A percentile compares a stretch with the other conserved stretches of the same genome.
These are phyloP conservation scores for Drosophila repleta DNA, from an alignment of 1,140 invertebrate genomes.

Conservation along the genomic window DNA sequence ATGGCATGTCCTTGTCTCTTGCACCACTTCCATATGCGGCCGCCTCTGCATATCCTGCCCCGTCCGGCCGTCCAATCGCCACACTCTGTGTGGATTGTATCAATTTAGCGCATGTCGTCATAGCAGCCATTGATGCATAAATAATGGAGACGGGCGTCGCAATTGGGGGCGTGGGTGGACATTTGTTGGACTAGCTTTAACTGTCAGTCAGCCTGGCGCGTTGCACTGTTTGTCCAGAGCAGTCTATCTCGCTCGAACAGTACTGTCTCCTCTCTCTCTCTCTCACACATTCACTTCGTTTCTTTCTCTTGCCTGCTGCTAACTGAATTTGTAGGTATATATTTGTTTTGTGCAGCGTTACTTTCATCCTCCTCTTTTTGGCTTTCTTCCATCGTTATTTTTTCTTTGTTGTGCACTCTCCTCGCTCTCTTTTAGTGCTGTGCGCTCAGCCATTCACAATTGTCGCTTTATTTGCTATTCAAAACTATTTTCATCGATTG, in stretches of 20 bases:
- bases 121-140: conserved; percentile 81
- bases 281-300: background rate
- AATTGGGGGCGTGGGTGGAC: conserved; percentile 13
- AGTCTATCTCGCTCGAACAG: conserved; percentile 8
- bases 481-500: conserved; percentile 76
- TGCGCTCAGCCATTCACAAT: conserved; percentile 60
- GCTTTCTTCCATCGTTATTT: conserved; percentile 7
- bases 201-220: conserved; percentile 65
- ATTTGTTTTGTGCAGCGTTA: conserved; percentile 51
- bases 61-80: background rate
- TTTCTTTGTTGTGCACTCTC: background rate
- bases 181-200: conserved; percentile 72
- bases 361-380: conserved; percentile 40
- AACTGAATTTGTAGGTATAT: conserved; percentile 71
- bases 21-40: conserved; percentile 8
- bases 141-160: conserved; percentile 60
- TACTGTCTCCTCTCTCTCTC: background rate
- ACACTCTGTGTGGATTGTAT: conserved; percentile 64
- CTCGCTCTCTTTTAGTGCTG: conserved; percentile 27
- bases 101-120: conserved; percentile 80
- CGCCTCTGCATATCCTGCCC: background rate
- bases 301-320: conserved; percentile 42
- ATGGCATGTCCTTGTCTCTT: conserved; percentile 59
- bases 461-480: conserved; percentile 77
- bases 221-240: conserved; percentile 37